A percentile compares a stretch with the other conserved stretches of the same genome.
Evolutionary conservation across 2,888 invertebrate genomes (phyloP).

Genomic region (Zeuzera pyrina): DNA sequence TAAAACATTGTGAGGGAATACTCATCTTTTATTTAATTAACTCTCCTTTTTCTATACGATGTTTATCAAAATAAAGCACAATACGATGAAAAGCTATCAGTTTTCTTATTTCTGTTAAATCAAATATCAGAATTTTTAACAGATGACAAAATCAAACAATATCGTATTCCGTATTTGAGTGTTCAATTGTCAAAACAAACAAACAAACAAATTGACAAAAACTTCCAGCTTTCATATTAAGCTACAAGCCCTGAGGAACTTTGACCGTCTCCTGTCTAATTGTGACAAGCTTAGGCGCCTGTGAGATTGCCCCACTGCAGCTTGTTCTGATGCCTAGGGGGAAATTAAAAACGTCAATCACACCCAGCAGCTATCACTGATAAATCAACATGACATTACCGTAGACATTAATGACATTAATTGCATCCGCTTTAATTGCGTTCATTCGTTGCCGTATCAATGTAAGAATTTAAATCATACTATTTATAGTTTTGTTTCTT

Average conservation of each 20-base stretch:
- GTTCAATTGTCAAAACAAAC: no score
- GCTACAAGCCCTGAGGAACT: slow-evolving; percentile 23
- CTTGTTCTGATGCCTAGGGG: slow-evolving; percentile 22
- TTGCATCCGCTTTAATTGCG: slow-evolving; percentile 55
- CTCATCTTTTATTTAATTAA: no score
- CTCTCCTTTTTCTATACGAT: no score
- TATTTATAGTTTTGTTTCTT: slow-evolving; percentile 8
- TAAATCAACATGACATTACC: slow-evolving; percentile 57
- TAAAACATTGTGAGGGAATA: no score
- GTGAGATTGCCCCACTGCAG: slow-evolving; percentile 17
- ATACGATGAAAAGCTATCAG: no score
- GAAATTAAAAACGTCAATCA: slow-evolving; percentile 68
- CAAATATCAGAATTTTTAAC: no score
- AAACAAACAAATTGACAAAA: no score
- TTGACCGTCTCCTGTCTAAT: slow-evolving; percentile 32
- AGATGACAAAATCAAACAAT: no score
- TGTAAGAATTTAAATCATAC: slow-evolving; percentile 33
- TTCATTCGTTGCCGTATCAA: slow-evolving; percentile 51
- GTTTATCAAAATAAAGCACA: no score
- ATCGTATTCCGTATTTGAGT: no score
- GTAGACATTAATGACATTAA: slow-evolving; percentile 38
- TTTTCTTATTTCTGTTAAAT: no score
- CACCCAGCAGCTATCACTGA: slow-evolving; percentile 47
- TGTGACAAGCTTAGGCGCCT: slow-evolving; percentile 30
- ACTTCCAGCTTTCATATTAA: no score